Evolutionary conservation across 2,888 invertebrate genomes (phyloP), one percentile per base, ranked within the genome.

Genomic region (Synergus laeviventris): DNA sequence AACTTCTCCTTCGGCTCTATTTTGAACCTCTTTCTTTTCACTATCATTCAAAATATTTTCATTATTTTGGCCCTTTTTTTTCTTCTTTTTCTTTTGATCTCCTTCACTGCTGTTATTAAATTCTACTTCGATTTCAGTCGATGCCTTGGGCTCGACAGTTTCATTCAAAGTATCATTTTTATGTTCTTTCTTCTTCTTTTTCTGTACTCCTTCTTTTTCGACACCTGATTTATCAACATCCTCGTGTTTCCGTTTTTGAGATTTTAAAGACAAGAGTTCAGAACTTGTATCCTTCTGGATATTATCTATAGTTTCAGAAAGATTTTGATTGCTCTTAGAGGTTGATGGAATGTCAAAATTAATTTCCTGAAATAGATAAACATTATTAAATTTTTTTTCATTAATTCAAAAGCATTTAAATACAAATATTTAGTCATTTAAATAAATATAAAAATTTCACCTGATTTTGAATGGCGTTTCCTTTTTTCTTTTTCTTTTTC

Each of bases 401-500:
- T 31, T 31, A 31, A 31, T 31, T 5, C 31, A 31, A 31, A 31
- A 31, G 31, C 31, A 31, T 31, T 31, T 31, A 31, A 1, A 31
- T 31, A 31, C 2, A 31, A 31, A 31, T 31, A 31, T 31, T 31
- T 42, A 12, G 1, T 42, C 12, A 42, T 42, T 42, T 42, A 42
- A 42, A 12, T 12, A 42, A 42, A 42, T 42, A 42, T 42, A 42
- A 42, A 42, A 42, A 42, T 62, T 70, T 79, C 62, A 60, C 54
- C 62, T 21, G 9, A n/a, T 56, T 38, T 18, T 61, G 39, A 16
- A 18, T 61, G 91, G 91, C 39, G 91, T 89, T 81, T 91, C 91
- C 83, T 89, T 90, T 83, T 91, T 92, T 86, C 91, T 89, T 91
- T 31, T 86, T 87, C 31, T 84, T 91, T 74, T 78, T 81, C 85